Conservation (phyloP, 2,888 invertebrate genomes). For the Stenodera caucasica region DNA sequence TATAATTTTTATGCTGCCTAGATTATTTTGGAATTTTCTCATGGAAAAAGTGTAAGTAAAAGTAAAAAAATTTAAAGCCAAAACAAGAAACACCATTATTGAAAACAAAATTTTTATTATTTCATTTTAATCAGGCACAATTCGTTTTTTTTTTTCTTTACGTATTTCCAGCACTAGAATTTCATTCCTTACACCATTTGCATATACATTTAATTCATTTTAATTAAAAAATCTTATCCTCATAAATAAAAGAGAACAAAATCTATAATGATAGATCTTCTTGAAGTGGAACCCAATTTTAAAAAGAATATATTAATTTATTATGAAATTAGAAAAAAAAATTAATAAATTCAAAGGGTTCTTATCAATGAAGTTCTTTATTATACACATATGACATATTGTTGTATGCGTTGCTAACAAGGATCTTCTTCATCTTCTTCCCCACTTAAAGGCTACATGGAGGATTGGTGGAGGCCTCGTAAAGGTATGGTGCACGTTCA, state of each 20-base stretch:
- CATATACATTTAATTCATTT: too few relatives aligned
- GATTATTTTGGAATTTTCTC: conserved; percentile 47
- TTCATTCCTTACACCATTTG: conserved; percentile 10
- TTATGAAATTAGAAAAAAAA: conserved; percentile 9
- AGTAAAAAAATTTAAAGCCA: conserved; percentile 6
- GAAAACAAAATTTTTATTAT: conserved; percentile 28
- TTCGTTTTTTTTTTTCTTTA: conserved; percentile 11
- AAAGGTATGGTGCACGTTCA: conserved; percentile 69
- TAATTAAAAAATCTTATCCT: not conserved
- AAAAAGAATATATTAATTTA: not conserved
- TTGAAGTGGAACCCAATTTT: conserved; percentile 16
- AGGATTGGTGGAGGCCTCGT: conserved; percentile 97
- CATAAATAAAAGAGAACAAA: not conserved
- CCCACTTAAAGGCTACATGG: conserved; percentile 96
- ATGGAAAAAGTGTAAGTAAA: conserved; percentile 53
- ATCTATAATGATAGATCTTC: conserved; percentile 10
- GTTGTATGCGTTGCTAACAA: conserved; percentile 58
- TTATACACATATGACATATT: conserved; percentile 36
- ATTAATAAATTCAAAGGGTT: not conserved
- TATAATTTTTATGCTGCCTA: conserved; percentile 36
- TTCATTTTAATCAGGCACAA: conserved; percentile 34
- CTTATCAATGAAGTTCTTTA: conserved; percentile 16
- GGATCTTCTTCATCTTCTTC: conserved; percentile 75
- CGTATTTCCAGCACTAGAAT: not conserved
- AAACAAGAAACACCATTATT: not conserved